Evolutionary conservation across 1,140 invertebrate species (phyloP).

Genomic region (Triops cancriformis): DNA sequence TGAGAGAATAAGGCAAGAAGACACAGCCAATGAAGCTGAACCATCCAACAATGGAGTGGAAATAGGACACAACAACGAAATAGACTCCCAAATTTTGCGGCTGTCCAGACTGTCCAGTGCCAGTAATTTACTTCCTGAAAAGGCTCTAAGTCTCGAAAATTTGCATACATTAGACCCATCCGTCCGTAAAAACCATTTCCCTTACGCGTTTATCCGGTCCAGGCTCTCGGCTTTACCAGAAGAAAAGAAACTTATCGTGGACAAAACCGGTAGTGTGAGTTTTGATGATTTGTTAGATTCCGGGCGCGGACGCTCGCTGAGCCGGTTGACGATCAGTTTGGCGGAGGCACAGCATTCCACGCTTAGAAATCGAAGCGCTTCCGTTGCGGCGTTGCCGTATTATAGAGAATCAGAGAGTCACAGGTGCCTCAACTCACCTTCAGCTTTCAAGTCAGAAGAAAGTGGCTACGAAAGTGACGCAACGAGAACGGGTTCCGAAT

Average conservation of each 20-base stretch:
- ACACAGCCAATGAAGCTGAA: background rate
- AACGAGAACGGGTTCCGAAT: constrained; percentile 48
- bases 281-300: constrained; percentile 34
- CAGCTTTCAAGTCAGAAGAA: constrained; percentile 47
- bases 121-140: background rate
- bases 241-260: constrained; percentile 29
- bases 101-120: background rate
- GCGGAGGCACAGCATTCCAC: constrained; percentile 32
- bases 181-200: constrained; percentile 30
- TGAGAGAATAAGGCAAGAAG: constrained; percentile 11
- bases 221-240: constrained; percentile 34
- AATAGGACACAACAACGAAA: constrained; percentile 31
- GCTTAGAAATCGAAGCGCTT: constrained; percentile 27
- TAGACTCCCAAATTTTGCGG: background rate
- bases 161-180: constrained; percentile 24
- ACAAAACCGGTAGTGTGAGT: constrained; percentile 25
- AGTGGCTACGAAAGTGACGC: constrained; percentile 58
- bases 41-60: constrained; percentile 26
- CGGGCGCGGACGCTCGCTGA: constrained; percentile 31
- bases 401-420: constrained; percentile 34
- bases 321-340: constrained; percentile 34
- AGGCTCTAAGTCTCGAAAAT: background rate
- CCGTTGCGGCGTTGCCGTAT: constrained; percentile 32
- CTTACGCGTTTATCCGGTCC: constrained; percentile 32
- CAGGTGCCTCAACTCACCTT: constrained; percentile 41